A percentile compares a stretch with the other conserved stretches of the same genome.
phyloP scores from a whole-genome alignment of 2,113 vertebrate species.

The Prunella himalayana region DNA sequence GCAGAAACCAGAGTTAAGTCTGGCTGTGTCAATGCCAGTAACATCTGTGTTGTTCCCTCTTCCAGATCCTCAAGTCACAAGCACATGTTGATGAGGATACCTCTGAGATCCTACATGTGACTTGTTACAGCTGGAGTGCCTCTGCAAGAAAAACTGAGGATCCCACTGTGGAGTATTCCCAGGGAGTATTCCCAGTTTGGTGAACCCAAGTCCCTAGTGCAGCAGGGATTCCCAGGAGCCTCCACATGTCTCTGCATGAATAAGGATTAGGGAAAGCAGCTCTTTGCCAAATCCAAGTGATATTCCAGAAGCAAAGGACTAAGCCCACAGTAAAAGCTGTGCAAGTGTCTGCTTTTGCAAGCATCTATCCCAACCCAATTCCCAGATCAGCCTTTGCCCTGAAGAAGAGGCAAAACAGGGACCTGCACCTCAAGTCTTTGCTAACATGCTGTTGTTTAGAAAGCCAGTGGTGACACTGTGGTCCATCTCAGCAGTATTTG shows the following conservation, averaged over 20 bases:
- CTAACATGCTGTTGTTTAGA: neutral
- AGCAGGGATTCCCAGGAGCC: neutral
- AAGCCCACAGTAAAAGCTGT: neutral
- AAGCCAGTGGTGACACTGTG: neutral
- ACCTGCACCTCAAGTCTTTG: neutral
- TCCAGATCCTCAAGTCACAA: neutral
- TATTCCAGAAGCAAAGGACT: neutral
- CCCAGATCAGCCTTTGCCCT: neutral
- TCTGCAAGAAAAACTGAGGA: neutral
- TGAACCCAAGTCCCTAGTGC: neutral
- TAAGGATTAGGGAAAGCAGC: neutral
- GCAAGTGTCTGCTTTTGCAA: neutral
- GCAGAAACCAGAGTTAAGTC: neutral
- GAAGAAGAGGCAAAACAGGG: neutral
- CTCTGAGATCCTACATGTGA: neutral
- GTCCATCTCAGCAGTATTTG: neutral
- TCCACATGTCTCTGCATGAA: neutral
- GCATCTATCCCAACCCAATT: neutral
- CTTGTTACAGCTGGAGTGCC: neutral
- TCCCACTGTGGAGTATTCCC: neutral
- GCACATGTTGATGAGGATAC: neutral
- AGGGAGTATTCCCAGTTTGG: neutral
- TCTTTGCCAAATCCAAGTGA: neutral
- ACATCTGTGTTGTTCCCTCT: neutral
- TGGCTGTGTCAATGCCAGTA: neutral